A percentile compares a stretch with the other conserved stretches of the same genome.
Conservation (phyloP, 2,113 vertebrate genomes). For the Osmerus mordax region DNA sequence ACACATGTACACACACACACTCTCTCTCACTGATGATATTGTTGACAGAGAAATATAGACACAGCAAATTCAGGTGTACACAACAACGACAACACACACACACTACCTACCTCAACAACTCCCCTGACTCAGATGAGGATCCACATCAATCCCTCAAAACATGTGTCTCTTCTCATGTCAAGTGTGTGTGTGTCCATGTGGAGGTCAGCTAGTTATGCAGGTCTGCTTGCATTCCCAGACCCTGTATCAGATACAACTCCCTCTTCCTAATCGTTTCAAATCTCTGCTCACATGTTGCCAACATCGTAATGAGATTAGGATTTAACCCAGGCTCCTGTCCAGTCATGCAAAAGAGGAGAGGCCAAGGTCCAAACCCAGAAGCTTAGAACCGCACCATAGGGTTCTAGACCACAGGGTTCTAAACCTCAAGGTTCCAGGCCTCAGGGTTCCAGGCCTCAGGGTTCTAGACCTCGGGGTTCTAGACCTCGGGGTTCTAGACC, state of each 20-base stretch:
- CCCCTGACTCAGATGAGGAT: background rate
- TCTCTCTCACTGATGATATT: background rate
- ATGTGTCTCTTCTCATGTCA: conserved; percentile 9
- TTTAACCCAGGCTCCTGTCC: conserved; percentile 58
- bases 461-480: too few species aligned
- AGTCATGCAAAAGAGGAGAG: conserved; percentile 9
- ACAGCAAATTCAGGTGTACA: background rate
- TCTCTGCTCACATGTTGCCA: conserved; percentile 57
- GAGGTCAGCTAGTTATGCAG: background rate
- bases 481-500: too few species aligned
- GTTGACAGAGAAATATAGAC: background rate
- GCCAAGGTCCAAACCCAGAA: conserved; percentile 48
- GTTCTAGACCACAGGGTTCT: too few species aligned
- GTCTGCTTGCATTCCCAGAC: conserved; percentile 22
- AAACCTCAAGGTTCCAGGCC: too few species aligned
- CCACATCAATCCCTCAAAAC: background rate
- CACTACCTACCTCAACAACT: conserved; percentile 41
- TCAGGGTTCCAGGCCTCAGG: too few species aligned
- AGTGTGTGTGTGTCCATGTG: conserved; percentile 18
- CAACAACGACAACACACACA: conserved; percentile 15
- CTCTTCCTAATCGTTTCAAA: conserved; percentile 49
- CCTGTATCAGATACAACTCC: conserved; percentile 18
- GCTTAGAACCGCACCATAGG: too few species aligned
- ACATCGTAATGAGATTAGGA: conserved; percentile 69
- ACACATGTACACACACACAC: too few species aligned